These are phyloP conservation scores for Empidonax traillii DNA, from an alignment of 2,113 vertebrate species.

Conservation along the genomic window DNA sequence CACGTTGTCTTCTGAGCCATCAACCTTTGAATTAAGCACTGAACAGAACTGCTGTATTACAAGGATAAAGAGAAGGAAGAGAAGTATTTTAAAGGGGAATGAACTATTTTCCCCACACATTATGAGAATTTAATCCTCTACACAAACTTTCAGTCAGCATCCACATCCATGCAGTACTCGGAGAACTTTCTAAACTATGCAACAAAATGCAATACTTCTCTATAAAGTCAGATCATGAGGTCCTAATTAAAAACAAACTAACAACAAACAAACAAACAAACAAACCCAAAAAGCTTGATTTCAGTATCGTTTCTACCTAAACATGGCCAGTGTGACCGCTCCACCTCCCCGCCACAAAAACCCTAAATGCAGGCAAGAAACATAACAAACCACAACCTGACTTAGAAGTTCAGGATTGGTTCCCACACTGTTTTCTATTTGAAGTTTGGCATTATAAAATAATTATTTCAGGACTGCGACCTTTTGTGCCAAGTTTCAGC, in stretches of 20 bases:
- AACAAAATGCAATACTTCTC: not conserved
- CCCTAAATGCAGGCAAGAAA: not conserved
- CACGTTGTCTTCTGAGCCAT: not conserved
- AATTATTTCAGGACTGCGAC: not conserved
- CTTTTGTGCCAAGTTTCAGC: conserved; percentile 21
- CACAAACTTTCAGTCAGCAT: not conserved
- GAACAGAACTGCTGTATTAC: not conserved
- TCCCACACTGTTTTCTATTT: not conserved
- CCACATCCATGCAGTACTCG: not conserved
- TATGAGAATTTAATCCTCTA: not conserved
- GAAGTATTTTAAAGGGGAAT: not conserved
- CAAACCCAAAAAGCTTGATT: not conserved
- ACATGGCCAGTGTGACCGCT: not conserved
- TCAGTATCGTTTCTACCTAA: not conserved
- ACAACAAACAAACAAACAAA: not conserved
- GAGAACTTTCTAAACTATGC: not conserved
- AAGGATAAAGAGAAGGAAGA: not conserved
- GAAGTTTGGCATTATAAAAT: conserved; percentile 18
- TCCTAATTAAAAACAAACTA: not conserved
- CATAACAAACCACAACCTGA: not conserved
- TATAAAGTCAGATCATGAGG: not conserved
- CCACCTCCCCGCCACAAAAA: not conserved
- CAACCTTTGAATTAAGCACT: not conserved
- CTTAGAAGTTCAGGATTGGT: not conserved
- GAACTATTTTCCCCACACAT: not conserved